Conservation (phyloP, 1,140 invertebrate species). For the Brachionus koreanus region DNA sequence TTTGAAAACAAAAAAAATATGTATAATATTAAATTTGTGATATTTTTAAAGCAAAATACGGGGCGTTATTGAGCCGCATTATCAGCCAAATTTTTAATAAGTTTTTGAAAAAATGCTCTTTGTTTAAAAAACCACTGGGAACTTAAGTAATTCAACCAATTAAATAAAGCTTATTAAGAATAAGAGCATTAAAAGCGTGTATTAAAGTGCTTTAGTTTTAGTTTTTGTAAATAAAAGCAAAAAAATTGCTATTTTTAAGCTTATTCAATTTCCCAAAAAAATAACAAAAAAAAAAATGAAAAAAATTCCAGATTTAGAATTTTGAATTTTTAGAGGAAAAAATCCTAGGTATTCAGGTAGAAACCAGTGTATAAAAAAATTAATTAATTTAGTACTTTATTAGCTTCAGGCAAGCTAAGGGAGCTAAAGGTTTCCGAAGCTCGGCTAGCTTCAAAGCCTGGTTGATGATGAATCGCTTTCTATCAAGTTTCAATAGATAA, state of each 20-base stretch:
- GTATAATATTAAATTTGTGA: background rate
- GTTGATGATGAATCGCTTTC: background rate
- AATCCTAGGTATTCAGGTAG: background rate
- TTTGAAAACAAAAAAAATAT: background rate
- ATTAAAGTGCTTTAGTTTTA: background rate
- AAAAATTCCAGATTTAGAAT: background rate
- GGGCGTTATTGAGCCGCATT: background rate
- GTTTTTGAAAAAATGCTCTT: background rate
- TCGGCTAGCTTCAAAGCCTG: background rate
- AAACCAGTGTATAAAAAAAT: background rate
- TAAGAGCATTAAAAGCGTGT: background rate
- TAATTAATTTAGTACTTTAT: background rate
- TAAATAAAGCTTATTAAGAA: background rate
- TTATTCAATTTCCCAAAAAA: background rate
- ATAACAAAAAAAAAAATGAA: too few species aligned
- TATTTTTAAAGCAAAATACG: background rate
- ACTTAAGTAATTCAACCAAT: background rate
- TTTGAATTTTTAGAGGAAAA: background rate
- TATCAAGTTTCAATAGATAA: constrained; percentile 3
- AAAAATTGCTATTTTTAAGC: background rate
- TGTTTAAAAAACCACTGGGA: background rate
- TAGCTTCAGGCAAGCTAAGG: background rate
- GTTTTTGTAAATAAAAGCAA: background rate
- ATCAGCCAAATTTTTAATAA: background rate
- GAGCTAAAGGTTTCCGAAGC: background rate